These are phyloP conservation scores for Argyrosomus regius DNA, from an alignment of 2,797 vertebrate species.

Conservation along the genomic window DNA sequence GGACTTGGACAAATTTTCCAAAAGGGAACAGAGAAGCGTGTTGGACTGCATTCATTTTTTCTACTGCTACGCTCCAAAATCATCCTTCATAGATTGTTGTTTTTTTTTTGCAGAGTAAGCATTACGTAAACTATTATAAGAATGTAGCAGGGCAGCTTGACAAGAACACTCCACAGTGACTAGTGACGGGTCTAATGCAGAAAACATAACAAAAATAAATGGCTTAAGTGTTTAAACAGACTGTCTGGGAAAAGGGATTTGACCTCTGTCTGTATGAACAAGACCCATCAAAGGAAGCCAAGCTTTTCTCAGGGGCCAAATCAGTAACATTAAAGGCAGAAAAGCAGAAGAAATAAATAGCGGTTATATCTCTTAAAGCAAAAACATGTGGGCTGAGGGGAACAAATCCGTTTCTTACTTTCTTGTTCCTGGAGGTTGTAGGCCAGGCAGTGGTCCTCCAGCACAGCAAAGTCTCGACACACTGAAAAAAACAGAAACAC, in stretches of 20 bases:
- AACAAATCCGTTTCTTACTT: slow-evolving; percentile 86
- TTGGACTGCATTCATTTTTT: slow-evolving; percentile 7
- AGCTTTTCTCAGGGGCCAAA: not conserved
- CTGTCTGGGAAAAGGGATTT: not conserved
- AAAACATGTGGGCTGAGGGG: not conserved
- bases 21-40: not conserved
- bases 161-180: not conserved
- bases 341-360: not conserved
- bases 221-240: slow-evolving; percentile 12
- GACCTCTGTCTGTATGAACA: not conserved
- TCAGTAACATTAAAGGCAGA: not conserved
- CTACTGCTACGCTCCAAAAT: slow-evolving; percentile 6
- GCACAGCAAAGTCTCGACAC: slow-evolving; percentile 94
- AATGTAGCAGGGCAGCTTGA: slow-evolving; percentile 26
- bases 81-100: slow-evolving; percentile 2
- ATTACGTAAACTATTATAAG: slow-evolving; percentile 3
- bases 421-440: slow-evolving; percentile 98
- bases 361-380: not conserved
- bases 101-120: slow-evolving; percentile 37
- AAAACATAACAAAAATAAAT: slow-evolving; percentile 15
- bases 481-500: slow-evolving; percentile 79
- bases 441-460: slow-evolving; percentile 97
- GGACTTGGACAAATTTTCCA: slow-evolving; percentile 16
- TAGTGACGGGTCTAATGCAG: not conserved
- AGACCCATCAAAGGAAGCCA: not conserved